phyloP scores from a whole-genome alignment of 2,888 invertebrate genomes.

The Drosophila ustulata region DNA sequence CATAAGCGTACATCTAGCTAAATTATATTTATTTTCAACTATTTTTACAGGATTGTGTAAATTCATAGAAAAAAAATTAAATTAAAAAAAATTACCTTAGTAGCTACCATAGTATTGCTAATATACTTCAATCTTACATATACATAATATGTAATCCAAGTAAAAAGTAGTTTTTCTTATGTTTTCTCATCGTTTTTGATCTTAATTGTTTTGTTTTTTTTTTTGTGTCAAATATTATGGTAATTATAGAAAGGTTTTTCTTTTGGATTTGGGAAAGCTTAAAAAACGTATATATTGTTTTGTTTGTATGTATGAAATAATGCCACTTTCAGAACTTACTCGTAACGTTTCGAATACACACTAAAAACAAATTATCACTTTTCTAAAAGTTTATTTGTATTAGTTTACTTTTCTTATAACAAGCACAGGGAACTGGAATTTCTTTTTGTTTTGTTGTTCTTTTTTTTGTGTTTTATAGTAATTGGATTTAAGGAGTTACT shows the following conservation, averaged over 20 bases:
- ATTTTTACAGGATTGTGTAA: conserved; percentile 77
- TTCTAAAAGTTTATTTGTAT: conserved; percentile 74
- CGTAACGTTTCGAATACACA: conserved; percentile 39
- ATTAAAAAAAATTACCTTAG: conserved; percentile 68
- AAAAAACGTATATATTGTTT: conserved; percentile 14
- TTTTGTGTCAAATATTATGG: conserved; percentile 19
- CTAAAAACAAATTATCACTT: conserved; percentile 67
- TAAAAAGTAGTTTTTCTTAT: conserved; percentile 4
- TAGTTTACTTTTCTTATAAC: conserved; percentile 73
- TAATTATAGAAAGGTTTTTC: conserved; percentile 22
- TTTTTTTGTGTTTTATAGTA: conserved; percentile 40
- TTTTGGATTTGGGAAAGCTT: conserved; percentile 26
- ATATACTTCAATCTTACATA: conserved; percentile 56
- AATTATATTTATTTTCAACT: conserved; percentile 78
- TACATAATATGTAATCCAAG: conserved; percentile 46
- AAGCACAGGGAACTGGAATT: conserved; percentile 75
- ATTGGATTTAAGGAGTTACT: conserved; percentile 47
- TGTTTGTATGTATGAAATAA: conserved; percentile 11
- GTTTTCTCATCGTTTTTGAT: conserved; percentile 4
- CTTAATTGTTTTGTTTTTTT: not conserved
- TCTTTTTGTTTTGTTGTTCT: conserved; percentile 20
- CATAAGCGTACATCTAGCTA: conserved; percentile 76
- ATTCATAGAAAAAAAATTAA: conserved; percentile 67
- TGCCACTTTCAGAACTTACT: conserved; percentile 17
- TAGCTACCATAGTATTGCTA: conserved; percentile 66